Conservation (phyloP, 2,113 vertebrate genomes). For the Taxidea taxus region DNA sequence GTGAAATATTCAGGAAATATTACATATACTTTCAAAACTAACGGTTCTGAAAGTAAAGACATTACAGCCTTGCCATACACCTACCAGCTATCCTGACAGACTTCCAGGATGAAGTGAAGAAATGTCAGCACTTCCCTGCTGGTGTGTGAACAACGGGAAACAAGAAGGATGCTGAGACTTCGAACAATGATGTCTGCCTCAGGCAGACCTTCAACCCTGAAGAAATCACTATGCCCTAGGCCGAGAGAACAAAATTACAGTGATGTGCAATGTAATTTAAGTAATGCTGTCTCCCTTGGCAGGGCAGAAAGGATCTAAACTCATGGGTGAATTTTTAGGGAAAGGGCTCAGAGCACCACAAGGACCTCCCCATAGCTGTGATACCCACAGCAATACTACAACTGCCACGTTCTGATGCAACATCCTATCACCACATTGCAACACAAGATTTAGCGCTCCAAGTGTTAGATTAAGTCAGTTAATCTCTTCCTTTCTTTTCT, state of each 20-base stretch:
- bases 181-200: background rate
- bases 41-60: slow-evolving; percentile 56
- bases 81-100: slow-evolving; percentile 44
- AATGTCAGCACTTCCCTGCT: slow-evolving; percentile 16
- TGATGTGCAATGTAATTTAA: background rate
- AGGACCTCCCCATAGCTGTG: background rate
- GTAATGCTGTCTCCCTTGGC: background rate
- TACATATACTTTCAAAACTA: slow-evolving; percentile 75
- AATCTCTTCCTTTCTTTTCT: slow-evolving; percentile 72
- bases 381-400: background rate
- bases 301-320: background rate
- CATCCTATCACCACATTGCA: slow-evolving; percentile 56
- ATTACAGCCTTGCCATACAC: slow-evolving; percentile 7
- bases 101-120: slow-evolving; percentile 60
- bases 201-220: background rate
- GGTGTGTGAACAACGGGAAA: background rate
- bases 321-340: background rate
- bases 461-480: slow-evolving; percentile 62
- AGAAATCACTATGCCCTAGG: background rate
- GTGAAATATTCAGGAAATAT: slow-evolving; percentile 70
- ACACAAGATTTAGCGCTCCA: slow-evolving; percentile 61
- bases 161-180: background rate
- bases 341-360: background rate
- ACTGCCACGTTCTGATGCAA: slow-evolving; percentile 67
- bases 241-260: background rate